phyloP scores from a whole-genome alignment of 2,797 vertebrate genomes.

The Schizopygopsis pylzovi region DNA sequence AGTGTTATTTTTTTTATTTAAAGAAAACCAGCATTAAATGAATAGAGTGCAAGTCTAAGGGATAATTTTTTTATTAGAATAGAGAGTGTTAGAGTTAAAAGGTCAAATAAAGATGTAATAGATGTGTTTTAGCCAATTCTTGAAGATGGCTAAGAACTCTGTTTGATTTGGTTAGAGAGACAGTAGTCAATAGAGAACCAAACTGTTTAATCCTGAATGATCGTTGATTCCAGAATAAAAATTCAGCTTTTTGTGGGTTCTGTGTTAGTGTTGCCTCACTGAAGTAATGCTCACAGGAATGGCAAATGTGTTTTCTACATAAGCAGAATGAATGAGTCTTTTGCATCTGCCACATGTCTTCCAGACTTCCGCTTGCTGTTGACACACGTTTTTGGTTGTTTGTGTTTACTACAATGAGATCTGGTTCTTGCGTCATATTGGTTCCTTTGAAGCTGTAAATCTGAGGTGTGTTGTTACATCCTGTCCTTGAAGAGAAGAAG shows the following conservation, averaged over 20 bases:
- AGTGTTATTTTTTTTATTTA: too few relatives aligned
- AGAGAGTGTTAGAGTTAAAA: too few relatives aligned
- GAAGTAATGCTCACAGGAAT: constrained; percentile 74
- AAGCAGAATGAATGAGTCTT: constrained; percentile 66
- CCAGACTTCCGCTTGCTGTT: background rate
- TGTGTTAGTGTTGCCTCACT: constrained; percentile 73
- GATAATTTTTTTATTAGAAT: too few relatives aligned
- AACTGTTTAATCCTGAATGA: constrained; percentile 57
- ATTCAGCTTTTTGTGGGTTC: constrained; percentile 69
- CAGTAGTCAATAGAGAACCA: constrained; percentile 60
- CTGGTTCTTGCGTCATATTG: background rate
- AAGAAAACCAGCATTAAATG: too few relatives aligned
- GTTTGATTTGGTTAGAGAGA: background rate
- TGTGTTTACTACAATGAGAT: constrained; percentile 9
- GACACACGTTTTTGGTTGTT: background rate
- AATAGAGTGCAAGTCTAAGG: too few relatives aligned
- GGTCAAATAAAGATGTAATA: too few relatives aligned
- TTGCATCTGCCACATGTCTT: constrained; percentile 39
- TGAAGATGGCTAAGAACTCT: too few relatives aligned
- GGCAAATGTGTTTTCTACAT: constrained; percentile 68
- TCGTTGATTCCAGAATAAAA: constrained; percentile 55
- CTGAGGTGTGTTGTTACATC: constrained; percentile 35
- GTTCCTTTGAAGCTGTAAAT: constrained; percentile 22
- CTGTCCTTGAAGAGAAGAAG: constrained; percentile 41
- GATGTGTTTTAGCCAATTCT: too few relatives aligned